These are phyloP conservation scores for Rhabditophanes sp. DNA, from an alignment of 2,888 invertebrate genomes.

Conservation along the genomic window DNA sequence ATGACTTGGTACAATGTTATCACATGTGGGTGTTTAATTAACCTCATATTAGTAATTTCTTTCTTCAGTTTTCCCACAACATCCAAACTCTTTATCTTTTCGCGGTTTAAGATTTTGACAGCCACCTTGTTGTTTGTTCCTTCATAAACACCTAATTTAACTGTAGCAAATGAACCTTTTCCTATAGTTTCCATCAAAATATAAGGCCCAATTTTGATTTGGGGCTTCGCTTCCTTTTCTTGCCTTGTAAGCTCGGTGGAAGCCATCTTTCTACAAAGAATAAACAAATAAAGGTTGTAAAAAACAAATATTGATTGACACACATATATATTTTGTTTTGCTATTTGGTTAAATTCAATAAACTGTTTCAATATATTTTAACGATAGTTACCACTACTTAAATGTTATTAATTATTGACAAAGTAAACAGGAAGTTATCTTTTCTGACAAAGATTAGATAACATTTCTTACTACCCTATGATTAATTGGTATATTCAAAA, in stretches of 20 bases:
- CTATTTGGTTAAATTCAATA: too few relatives aligned
- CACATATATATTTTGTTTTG: too few relatives aligned
- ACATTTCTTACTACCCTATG: too few relatives aligned
- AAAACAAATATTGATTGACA: too few relatives aligned
- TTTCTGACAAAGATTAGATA: too few relatives aligned
- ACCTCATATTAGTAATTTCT: constrained; percentile 94
- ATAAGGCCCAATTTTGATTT: constrained; percentile 71
- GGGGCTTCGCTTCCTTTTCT: constrained; percentile 33
- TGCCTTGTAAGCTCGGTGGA: constrained; percentile 21
- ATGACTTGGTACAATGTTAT: constrained; percentile 91
- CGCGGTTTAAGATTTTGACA: constrained; percentile 87
- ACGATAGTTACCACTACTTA: too few relatives aligned
- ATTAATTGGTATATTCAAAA: too few relatives aligned
- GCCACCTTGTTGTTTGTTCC: constrained; percentile 94
- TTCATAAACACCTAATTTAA: constrained; percentile 86
- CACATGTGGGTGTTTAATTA: constrained; percentile 98
- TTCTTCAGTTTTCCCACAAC: constrained; percentile 95
- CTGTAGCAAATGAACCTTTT: too few relatives aligned
- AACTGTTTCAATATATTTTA: too few relatives aligned
- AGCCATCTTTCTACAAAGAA: constrained; percentile 25
- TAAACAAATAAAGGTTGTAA: too few relatives aligned
- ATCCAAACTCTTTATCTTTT: constrained; percentile 95
- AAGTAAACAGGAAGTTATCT: too few relatives aligned
- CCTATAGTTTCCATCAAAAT: constrained; percentile 80
- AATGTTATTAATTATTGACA: too few relatives aligned